phyloP scores from a whole-genome alignment of 1,140 invertebrate species.

The Brachystomella parvula region DNA sequence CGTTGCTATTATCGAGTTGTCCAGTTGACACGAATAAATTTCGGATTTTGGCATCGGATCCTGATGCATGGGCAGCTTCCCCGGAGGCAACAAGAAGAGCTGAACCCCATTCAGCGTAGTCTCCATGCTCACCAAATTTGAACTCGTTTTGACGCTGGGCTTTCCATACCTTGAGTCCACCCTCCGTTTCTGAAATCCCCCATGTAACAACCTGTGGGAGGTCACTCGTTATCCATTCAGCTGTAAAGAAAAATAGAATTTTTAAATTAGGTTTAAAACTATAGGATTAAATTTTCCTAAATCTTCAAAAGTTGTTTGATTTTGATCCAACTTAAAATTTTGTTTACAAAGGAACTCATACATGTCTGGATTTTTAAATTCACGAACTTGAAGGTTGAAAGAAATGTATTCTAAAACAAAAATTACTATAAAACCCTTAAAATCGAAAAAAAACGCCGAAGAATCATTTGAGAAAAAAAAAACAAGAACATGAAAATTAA shows the following conservation, averaged over 20 bases:
- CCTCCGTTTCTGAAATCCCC: background rate
- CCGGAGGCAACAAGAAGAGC: constrained; percentile 17
- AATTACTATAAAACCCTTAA: no score
- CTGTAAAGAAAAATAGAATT: background rate
- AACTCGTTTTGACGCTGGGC: constrained; percentile 6
- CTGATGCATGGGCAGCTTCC: constrained; percentile 15
- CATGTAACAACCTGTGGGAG: constrained; percentile 7
- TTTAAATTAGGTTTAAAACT: background rate
- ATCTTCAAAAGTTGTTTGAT: no score
- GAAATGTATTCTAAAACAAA: no score
- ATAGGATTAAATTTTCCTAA: no score
- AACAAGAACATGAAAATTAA: background rate
- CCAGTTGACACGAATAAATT: constrained; percentile 17
- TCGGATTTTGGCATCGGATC: constrained; percentile 18
- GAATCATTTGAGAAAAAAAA: background rate
- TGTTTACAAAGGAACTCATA: no score
- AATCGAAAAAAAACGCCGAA: no score
- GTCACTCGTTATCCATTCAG: constrained; percentile 23
- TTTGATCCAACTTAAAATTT: no score
- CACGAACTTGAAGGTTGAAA: no score
- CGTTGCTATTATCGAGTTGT: constrained; percentile 17
- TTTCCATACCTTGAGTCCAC: constrained; percentile 21
- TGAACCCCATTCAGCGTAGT: constrained; percentile 30
- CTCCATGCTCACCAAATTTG: constrained; percentile 15
- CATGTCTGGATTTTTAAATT: no score